Percentiles rank a stretch among this genome's conserved stretches.
Evolutionary conservation across 23 tunicate genomes (phyloP).

Genomic region (Phallusia fumigata): DNA sequence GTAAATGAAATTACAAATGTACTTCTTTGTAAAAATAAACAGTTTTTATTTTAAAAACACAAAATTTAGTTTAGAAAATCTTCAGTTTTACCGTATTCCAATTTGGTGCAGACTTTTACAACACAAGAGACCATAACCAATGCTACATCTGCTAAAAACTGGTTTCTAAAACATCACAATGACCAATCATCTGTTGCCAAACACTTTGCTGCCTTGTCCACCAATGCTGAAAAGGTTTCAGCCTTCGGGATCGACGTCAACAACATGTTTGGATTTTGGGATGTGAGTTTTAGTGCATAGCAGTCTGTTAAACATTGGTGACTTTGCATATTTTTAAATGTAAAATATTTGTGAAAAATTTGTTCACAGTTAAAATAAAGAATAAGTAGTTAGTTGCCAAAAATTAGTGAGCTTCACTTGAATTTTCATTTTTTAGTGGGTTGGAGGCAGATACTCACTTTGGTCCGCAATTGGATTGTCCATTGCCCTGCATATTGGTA

Average conservation of each 20-base stretch:
- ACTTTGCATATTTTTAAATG: not conserved
- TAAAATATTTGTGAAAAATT: too few relatives aligned
- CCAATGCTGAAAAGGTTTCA: conserved; percentile 89
- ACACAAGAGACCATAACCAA: conserved; percentile 98
- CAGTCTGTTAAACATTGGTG: not conserved
- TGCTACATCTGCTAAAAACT: conserved; percentile 94
- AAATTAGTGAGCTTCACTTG: too few relatives aligned
- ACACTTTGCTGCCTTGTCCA: conserved; percentile 96
- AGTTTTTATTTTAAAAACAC: too few relatives aligned
- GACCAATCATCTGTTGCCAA: conserved; percentile 62
- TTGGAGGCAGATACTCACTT: conserved; percentile 97
- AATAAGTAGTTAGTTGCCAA: too few relatives aligned
- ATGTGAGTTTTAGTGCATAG: conserved; percentile 49
- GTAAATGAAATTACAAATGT: too few relatives aligned
- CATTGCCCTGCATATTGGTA: conserved; percentile 88
- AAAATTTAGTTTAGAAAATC: too few relatives aligned
- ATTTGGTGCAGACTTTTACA: conserved; percentile 76
- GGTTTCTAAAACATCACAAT: conserved; percentile 62
- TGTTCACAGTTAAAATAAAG: too few relatives aligned
- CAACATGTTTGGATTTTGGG: conserved; percentile 99
- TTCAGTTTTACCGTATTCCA: too few relatives aligned
- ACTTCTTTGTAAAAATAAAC: too few relatives aligned
- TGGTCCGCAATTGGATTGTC: conserved; percentile 99
- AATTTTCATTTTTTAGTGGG: conserved; percentile 69
- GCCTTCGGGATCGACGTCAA: conserved; percentile 93